Conservation (phyloP, 2,888 invertebrate species). For the Nasonovia ribisnigri region DNA sequence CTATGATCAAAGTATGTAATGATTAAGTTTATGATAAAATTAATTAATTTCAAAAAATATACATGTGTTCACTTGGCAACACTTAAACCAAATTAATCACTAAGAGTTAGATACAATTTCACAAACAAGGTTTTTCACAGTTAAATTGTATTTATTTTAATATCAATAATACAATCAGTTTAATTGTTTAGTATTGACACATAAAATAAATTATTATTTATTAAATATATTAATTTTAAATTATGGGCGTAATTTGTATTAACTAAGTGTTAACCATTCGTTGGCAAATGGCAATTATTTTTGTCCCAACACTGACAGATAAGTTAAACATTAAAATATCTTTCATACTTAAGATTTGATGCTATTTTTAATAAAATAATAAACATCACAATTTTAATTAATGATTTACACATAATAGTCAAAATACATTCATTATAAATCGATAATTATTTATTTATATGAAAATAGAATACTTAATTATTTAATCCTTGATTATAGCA, state of each 20-base stretch:
- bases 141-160: neutral
- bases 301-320: neutral
- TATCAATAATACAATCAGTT: neutral
- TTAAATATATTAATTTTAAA: neutral
- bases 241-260: neutral
- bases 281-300: neutral
- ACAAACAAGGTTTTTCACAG: too few relatives aligned
- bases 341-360: neutral
- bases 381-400: conserved; percentile 14
- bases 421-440: neutral
- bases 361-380: neutral
- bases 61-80: too few relatives aligned
- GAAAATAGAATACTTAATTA: conserved; percentile 22
- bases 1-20: too few relatives aligned
- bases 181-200: neutral
- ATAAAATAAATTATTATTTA: neutral
- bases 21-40: too few relatives aligned
- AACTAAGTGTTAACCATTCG: neutral
- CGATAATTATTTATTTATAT: neutral
- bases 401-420: neutral
- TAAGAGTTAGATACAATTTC: too few relatives aligned
- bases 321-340: neutral
- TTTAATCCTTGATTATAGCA: neutral
- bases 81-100: too few relatives aligned
- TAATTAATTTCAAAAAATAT: too few relatives aligned